These are phyloP conservation scores for Drosophila tripunctata DNA, from an alignment of 2,888 invertebrate species.

Conservation along the genomic window DNA sequence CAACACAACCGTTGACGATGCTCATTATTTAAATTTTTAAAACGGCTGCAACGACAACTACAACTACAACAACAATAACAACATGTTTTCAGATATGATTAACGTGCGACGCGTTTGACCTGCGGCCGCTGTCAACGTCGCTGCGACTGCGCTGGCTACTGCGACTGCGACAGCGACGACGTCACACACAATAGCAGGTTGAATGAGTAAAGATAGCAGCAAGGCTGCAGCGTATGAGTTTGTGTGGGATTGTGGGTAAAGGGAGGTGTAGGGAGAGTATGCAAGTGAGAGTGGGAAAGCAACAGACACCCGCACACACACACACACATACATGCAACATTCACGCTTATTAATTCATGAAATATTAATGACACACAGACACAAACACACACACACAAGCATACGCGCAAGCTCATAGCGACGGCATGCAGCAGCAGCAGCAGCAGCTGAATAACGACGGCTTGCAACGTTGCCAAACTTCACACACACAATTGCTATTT, in stretches of 20 bases:
- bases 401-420: not conserved
- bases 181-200: slow-evolving; percentile 1
- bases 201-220: slow-evolving; percentile 4
- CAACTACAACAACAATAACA: slow-evolving; percentile 16
- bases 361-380: slow-evolving; percentile 60
- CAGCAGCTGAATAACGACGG: too few species aligned
- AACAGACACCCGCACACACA: slow-evolving; percentile 37
- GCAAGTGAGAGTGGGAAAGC: not conserved
- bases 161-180: not conserved
- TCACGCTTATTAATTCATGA: slow-evolving; percentile 67
- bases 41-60: slow-evolving; percentile 23
- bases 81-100: slow-evolving; percentile 45
- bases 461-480: slow-evolving; percentile 61
- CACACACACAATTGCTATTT: slow-evolving; percentile 53
- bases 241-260: too few species aligned
- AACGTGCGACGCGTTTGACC: slow-evolving; percentile 72
- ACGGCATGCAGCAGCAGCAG: slow-evolving; percentile 16
- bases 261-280: not conserved
- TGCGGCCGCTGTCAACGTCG: slow-evolving; percentile 29
- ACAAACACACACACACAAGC: slow-evolving; percentile 4
- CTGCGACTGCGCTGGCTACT: slow-evolving; percentile 11
- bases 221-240: too few species aligned
- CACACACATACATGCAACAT: slow-evolving; percentile 5
- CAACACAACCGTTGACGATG: slow-evolving; percentile 6
- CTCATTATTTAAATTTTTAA: slow-evolving; percentile 41